Base-by-base conservation (phyloP, 1,140 invertebrate species). In the Leptopilina boulardi region DNA sequence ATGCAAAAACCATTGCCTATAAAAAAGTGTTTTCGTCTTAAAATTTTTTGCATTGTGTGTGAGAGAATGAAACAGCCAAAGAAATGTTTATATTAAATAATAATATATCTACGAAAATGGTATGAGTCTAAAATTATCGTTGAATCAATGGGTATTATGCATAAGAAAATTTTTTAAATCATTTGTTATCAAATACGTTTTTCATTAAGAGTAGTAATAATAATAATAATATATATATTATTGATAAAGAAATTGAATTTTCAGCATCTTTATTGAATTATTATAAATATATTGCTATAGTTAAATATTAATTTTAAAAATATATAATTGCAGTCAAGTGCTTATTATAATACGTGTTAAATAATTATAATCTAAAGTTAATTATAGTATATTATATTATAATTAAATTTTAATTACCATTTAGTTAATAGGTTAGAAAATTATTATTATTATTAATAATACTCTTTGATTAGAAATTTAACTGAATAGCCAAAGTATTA, bases 1-100 rank as follows among this genome's bases (percentile, higher is more conserved):
- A 23, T 6, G n/a, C 13, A 30, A 26, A 66, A 15, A 30, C 5
- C 10, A 66, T n/a, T 30, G 42, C 42, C 13, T 47, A 15, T 15
- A 1, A 11, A 51, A 18, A n/a, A 51, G 47, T 42, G n/a, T 18
- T 51, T 51, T 51, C 4, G n/a, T n/a, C 42, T 47, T 47, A 47
- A n/a, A 38, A 38, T 8, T 38, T 38, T 38, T 2, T 18, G 5
- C 6, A 51, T 1, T 51, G 47, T 8, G 5, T n/a, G n/a, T 18
- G 47, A 51, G 5, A 51, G 47, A 51, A 51, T 51, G n/a, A 5
- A 51, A 8, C 18, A 66, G 23, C 59, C 59, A 66, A 66, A 66
- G 59, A 66, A 66, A 66, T 30, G 26, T 66, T 66, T 30, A n/a
- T n/a, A 66, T 66, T 26, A 54, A 10, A 10, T 23, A 30, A 51